Conservation (phyloP, 1,140 invertebrate species). For the Bombus soroeensis region DNA sequence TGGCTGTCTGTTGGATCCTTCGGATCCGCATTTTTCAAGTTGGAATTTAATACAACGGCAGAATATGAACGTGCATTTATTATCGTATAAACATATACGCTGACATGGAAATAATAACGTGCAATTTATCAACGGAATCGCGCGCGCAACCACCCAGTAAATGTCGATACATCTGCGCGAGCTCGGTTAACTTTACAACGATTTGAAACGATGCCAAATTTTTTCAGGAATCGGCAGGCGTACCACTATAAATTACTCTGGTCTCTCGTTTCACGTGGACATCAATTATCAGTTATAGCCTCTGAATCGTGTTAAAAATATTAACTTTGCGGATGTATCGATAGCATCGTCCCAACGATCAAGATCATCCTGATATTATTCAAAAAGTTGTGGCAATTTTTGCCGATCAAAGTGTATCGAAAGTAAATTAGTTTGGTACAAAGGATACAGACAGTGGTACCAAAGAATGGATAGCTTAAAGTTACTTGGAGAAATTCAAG, state of each 20-base stretch:
- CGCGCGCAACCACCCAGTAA: conserved; percentile 42
- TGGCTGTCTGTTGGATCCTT: conserved; percentile 1
- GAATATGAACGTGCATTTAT: neutral
- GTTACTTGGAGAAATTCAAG: no score
- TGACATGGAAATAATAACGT: conserved; percentile 61
- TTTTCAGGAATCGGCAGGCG: conserved; percentile 42
- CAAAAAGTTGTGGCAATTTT: neutral
- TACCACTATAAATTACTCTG: conserved; percentile 61
- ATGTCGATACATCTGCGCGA: conserved; percentile 60
- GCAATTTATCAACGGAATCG: conserved; percentile 63
- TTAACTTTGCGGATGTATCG: neutral
- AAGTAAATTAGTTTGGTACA: no score
- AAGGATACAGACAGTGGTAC: no score
- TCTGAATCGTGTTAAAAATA: conserved; percentile 26
- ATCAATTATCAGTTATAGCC: conserved; percentile 62
- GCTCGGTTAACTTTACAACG: conserved; percentile 64
- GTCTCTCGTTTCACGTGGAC: conserved; percentile 34
- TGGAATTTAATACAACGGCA: neutral
- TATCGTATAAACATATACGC: conserved; percentile 48
- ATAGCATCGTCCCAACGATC: no score
- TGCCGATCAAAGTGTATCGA: neutral
- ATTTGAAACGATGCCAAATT: conserved; percentile 67
- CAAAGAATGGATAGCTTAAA: no score
- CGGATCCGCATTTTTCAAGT: conserved; percentile 4
- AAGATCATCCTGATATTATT: neutral